Conservation (phyloP, 2,888 invertebrate species). For the Lasius fuliginosus region DNA sequence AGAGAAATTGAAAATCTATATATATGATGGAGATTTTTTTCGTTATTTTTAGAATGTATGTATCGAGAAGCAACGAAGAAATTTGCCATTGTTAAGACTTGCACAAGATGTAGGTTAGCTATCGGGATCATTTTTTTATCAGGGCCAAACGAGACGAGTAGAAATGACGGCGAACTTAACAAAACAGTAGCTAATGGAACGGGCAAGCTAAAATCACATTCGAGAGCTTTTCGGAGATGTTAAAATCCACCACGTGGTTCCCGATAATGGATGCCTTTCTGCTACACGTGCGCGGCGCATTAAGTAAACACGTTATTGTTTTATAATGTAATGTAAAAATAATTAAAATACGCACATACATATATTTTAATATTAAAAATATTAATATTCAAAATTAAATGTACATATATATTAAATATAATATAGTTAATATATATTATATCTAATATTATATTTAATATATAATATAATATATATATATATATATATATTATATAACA, state of each 20-base stretch:
- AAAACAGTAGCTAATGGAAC: constrained; percentile 50
- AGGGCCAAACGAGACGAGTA: background rate
- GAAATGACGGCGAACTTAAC: constrained; percentile 12
- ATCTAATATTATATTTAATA: too few relatives aligned
- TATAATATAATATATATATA: too few relatives aligned
- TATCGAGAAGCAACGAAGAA: background rate
- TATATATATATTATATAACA: too few relatives aligned
- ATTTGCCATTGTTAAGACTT: background rate
- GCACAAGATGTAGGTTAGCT: background rate
- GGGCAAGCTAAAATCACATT: constrained; percentile 46
- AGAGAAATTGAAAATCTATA: background rate
- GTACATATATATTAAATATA: too few relatives aligned
- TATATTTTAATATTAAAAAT: too few relatives aligned
- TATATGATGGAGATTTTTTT: background rate
- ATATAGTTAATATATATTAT: too few relatives aligned
- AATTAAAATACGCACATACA: background rate
- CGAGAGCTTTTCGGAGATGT: constrained; percentile 11
- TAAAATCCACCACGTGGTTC: constrained; percentile 13
- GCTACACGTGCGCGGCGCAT: background rate
- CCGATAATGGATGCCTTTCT: constrained; percentile 35
- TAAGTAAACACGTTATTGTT: constrained; percentile 5
- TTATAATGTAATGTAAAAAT: constrained; percentile 25
- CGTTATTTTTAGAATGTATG: background rate
- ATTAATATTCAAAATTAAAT: too few relatives aligned
- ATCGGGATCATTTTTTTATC: constrained; percentile 6